phyloP scores from a whole-genome alignment of 2,888 invertebrate genomes.

The Antitype chi region DNA sequence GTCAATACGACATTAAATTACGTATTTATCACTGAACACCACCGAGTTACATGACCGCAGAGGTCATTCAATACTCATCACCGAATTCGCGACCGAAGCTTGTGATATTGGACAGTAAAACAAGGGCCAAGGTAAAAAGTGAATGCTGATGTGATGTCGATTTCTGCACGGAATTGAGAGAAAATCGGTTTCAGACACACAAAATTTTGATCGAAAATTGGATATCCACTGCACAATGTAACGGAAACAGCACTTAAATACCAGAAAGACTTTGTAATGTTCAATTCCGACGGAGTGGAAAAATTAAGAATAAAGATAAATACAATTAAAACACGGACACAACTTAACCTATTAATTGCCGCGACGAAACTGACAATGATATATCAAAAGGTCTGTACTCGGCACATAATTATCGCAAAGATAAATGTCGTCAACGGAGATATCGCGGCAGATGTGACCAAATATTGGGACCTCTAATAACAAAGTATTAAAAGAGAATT shows the following conservation, averaged over 20 bases:
- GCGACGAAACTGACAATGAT: constrained; percentile 61
- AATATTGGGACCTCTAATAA: constrained; percentile 65
- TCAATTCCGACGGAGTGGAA: neutral
- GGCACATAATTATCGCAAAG: constrained; percentile 77
- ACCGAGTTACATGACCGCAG: constrained; percentile 65
- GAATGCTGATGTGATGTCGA: constrained; percentile 14
- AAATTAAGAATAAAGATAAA: constrained; percentile 22
- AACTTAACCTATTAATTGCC: constrained; percentile 44
- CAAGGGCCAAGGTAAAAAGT: neutral
- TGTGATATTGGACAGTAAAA: constrained; percentile 5
- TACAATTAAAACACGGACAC: constrained; percentile 36
- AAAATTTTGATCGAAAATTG: constrained; percentile 13
- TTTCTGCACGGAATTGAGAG: constrained; percentile 16
- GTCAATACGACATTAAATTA: constrained; percentile 83
- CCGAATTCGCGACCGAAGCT: constrained; percentile 6
- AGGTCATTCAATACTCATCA: constrained; percentile 49
- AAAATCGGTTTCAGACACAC: neutral
- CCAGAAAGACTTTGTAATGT: constrained; percentile 10
- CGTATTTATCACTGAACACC: constrained; percentile 75
- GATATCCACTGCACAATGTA: constrained; percentile 8
- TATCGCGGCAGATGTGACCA: constrained; percentile 69
- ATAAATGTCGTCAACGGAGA: constrained; percentile 82
- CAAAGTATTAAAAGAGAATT: constrained; percentile 42
- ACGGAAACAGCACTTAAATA: constrained; percentile 1
- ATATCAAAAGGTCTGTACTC: constrained; percentile 74